phyloP scores from a whole-genome alignment of 2,888 invertebrate species.

The Rhagonycha lutea region DNA sequence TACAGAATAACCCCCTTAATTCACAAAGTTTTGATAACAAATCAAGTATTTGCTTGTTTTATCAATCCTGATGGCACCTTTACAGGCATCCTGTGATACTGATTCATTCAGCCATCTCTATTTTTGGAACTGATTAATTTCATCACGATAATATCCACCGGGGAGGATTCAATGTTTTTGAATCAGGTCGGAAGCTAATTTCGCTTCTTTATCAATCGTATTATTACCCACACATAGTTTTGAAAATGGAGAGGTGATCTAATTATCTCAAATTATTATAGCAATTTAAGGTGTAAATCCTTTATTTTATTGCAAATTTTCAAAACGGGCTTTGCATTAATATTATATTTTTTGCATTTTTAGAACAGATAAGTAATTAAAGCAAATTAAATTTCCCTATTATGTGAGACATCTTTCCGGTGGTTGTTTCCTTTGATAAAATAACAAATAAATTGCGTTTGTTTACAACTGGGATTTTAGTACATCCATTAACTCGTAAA shows the following conservation, averaged over 20 bases:
- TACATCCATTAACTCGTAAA: neutral
- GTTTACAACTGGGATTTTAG: neutral
- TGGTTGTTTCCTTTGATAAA: slow-evolving; percentile 11
- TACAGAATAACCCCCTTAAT: too few relatives aligned
- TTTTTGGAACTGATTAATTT: neutral
- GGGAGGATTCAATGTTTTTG: neutral
- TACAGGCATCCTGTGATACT: neutral
- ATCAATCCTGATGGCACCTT: neutral
- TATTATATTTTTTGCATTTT: neutral
- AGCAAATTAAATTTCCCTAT: neutral
- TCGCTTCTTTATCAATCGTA: neutral
- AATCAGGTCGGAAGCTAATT: neutral
- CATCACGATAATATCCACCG: neutral
- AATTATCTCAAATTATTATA: neutral
- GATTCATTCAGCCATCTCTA: neutral
- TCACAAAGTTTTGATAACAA: too few relatives aligned
- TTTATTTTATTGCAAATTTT: neutral
- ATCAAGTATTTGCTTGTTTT: too few relatives aligned
- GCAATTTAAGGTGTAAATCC: neutral
- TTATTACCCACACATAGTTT: neutral
- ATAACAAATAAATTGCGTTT: slow-evolving; percentile 1
- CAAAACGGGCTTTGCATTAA: neutral
- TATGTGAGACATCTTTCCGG: neutral
- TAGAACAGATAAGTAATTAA: neutral
- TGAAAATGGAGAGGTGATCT: neutral